phyloP scores from a whole-genome alignment of 2,797 vertebrate genomes.

The Rhinella marina region DNA sequence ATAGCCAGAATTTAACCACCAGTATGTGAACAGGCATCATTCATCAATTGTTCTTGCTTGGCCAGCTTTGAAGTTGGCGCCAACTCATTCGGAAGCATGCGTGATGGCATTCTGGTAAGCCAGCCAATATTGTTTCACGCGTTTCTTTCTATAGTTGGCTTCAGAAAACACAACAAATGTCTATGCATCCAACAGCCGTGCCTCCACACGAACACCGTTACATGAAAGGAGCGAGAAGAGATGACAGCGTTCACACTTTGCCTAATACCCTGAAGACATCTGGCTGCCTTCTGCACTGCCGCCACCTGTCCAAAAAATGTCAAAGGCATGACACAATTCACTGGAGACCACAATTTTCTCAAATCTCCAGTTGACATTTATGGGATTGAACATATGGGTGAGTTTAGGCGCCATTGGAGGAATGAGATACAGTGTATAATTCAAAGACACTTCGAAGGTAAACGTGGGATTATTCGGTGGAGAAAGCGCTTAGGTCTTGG shows the following conservation, averaged over 20 bases:
- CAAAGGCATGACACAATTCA: neutral
- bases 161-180: constrained; percentile 40
- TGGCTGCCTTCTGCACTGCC: constrained; percentile 8
- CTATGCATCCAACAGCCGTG: constrained; percentile 3
- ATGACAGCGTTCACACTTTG: constrained; percentile 46
- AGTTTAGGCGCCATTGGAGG: neutral
- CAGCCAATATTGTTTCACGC: neutral
- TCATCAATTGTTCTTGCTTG: neutral
- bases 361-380: neutral
- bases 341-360: neutral
- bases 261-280: constrained; percentile 48
- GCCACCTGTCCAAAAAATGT: constrained; percentile 39
- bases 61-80: neutral
- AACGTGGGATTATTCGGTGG: neutral
- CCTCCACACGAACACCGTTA: constrained; percentile 22
- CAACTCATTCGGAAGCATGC: neutral
- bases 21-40: neutral
- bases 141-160: neutral
- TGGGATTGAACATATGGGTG: neutral
- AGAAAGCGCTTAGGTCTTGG: constrained; percentile 14
- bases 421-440: neutral
- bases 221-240: constrained; percentile 14
- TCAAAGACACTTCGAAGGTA: neutral
- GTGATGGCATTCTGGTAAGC: constrained; percentile 36
- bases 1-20: neutral